These are phyloP conservation scores for Aplysina aerophoba DNA, from an alignment of 37 sponge, comb jelly and placozoan species.

Conservation along the genomic window DNA sequence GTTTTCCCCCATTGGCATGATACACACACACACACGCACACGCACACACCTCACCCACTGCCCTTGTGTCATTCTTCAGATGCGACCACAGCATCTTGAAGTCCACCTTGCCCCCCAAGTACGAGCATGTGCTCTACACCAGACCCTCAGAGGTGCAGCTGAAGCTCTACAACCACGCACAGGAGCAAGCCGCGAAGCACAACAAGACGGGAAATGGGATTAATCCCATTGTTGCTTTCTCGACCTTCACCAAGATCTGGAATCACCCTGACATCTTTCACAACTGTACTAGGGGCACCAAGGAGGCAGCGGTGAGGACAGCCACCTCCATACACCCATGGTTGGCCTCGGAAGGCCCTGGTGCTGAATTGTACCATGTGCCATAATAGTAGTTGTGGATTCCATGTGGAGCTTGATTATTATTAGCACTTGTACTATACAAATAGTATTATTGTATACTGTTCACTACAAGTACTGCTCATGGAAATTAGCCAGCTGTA, in stretches of 20 bases:
- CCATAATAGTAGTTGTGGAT: no score
- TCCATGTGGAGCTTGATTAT: no score
- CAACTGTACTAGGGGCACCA: background rate
- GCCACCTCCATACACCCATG: no score
- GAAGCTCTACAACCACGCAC: constrained; percentile 63
- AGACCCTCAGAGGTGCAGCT: constrained; percentile 72
- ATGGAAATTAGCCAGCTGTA: no score
- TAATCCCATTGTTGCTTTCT: constrained; percentile 83
- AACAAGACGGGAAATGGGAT: constrained; percentile 55
- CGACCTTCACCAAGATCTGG: constrained; percentile 81
- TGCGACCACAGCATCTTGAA: constrained; percentile 86
- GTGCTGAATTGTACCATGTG: no score
- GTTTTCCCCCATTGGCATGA: no score
- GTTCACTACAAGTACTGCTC: no score
- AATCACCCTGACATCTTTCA: constrained; percentile 97
- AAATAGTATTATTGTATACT: no score
- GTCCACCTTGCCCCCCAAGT: constrained; percentile 73
- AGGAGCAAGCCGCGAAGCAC: background rate
- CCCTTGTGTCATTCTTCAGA: constrained; percentile 32
- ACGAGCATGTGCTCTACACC: constrained; percentile 84
- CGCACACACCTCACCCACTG: background rate
- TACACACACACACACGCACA: background rate
- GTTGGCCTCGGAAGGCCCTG: no score
- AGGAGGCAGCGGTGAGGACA: no score
- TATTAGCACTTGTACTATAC: no score